Conservation (phyloP, 2,113 vertebrate species). For the Aphyosemion australe region DNA sequence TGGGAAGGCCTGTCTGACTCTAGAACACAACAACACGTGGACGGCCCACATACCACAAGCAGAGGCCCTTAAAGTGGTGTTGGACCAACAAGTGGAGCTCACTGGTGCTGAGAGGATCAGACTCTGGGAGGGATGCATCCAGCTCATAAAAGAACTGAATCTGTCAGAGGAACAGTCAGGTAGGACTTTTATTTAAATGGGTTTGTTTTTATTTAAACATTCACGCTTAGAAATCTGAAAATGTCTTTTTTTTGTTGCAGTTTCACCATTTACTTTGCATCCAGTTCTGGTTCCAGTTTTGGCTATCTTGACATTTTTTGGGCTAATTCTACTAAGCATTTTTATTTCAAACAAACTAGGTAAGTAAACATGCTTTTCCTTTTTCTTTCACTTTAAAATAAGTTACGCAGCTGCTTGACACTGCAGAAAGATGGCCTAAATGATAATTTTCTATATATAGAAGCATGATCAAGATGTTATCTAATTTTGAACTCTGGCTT, state of each 20-base stretch:
- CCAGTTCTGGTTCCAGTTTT: slow-evolving; percentile 51
- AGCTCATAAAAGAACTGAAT: slow-evolving; percentile 51
- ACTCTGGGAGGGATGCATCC: slow-evolving; percentile 55
- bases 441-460: not conserved
- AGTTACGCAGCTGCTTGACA: not conserved
- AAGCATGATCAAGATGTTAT: no score
- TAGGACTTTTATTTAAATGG: slow-evolving; percentile 1
- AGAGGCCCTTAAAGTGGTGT: slow-evolving; percentile 32
- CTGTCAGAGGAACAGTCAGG: slow-evolving; percentile 46
- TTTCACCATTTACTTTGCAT: slow-evolving; percentile 16
- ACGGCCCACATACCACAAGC: slow-evolving; percentile 37
- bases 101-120: slow-evolving; percentile 21
- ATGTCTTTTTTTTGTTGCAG: slow-evolving; percentile 12
- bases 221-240: not conserved
- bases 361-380: slow-evolving; percentile 21
- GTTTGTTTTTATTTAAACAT: not conserved
- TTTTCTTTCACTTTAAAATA: not conserved
- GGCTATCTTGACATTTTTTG: slow-evolving; percentile 12
- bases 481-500: slow-evolving; percentile 6
- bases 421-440: not conserved
- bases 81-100: slow-evolving; percentile 36
- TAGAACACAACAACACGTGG: slow-evolving; percentile 51
- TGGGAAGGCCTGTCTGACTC: slow-evolving; percentile 49
- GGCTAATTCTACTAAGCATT: slow-evolving; percentile 37
- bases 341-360: slow-evolving; percentile 40